Evolutionary conservation across 2,797 vertebrate genomes (phyloP), one percentile per base, ranked within the genome.

Genomic region (Paratrypauchen microcephalus): DNA sequence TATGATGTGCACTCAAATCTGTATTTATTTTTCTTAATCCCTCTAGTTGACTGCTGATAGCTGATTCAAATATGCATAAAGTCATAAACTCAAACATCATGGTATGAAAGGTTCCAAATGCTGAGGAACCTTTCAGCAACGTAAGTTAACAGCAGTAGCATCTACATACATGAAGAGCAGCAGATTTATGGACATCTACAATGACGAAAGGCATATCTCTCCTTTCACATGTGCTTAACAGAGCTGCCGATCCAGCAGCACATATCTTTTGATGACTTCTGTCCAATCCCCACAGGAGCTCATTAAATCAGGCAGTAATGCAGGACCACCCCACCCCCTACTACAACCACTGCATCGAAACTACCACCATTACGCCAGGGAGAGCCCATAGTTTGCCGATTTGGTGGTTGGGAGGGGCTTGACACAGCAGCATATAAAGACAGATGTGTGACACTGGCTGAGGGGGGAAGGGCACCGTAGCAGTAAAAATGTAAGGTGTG

Each of bases 261-360:
- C 16, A 19, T 67, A 58, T 75, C 76, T 80, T 91, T 85, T 91
- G 83, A 91, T 87, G 80, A 77, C 76, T 78, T 78, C 62, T 60
- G 83, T 79, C 86, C 61, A 60, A 91, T 89, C 88, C 92, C 89
- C 89, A 85, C 67, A 80, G 90, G 92, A 91, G 77, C 92, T 94
- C 90, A 93, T 93, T 94, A 93, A 90, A 91, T 89, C 81, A 84
- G 79, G 76, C 83, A 82, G 85, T 74, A 76, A 84, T 76, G 79
- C 80, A 87, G 60, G 76, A 88, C 80, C 79, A 83, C 81, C 85
- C 85, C 76, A 72, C 83, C 83, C 83, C 87, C 82, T 56, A 70
- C 77, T 69, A 79, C 65, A 83, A 75, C 74, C 60, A 47, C 45
- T 1, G 0, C 76, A 41, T 73, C 71, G 68, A 70, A 72, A 81